A percentile compares a stretch with the other conserved stretches of the same genome.
Evolutionary conservation across 2,113 vertebrate genomes (phyloP).

Genomic region (human (Homo sapiens)): GRCh38 chr11:30597001-30597500

Average conservation of each 20-base stretch:
- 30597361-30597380: slow-evolving; percentile 56
- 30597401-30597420: slow-evolving; percentile 7
- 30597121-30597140: slow-evolving; percentile 21
- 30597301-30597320: slow-evolving; percentile 30
- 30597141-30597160: slow-evolving; percentile 62
- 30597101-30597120: slow-evolving; percentile 51
- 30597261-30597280: neutral
- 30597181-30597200: neutral
- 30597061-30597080: slow-evolving; percentile 72
- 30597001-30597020: slow-evolving; percentile 70
- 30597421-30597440: slow-evolving; percentile 51
- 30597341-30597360: slow-evolving; percentile 36
- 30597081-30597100: slow-evolving; percentile 66
- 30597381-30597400: slow-evolving; percentile 33
- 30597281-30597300: slow-evolving; percentile 53
- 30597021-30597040: slow-evolving; percentile 73
- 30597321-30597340: slow-evolving; percentile 60
- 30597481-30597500: neutral
- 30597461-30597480: slow-evolving; percentile 7
- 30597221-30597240: neutral
- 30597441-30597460: slow-evolving; percentile 15
- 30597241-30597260: neutral
- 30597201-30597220: neutral
- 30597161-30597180: slow-evolving; percentile 60
- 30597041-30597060: slow-evolving; percentile 73